Conservation (phyloP, 1,140 invertebrate species). For the Drosophila obscura region DNA sequence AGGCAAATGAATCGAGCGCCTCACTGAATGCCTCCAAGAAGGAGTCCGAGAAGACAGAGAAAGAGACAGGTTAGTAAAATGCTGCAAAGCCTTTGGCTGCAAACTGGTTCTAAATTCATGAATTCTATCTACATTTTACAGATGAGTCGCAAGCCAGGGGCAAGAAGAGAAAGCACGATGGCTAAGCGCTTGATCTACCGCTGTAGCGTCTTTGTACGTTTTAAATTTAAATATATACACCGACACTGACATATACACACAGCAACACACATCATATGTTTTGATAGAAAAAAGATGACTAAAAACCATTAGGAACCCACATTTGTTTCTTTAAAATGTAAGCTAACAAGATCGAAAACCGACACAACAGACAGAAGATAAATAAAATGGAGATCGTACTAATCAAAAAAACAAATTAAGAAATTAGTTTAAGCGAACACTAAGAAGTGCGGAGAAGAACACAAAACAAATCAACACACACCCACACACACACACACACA, state of each 20-base stretch:
- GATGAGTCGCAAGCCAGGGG: slow-evolving; percentile 86
- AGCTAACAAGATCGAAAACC: slow-evolving; percentile 41
- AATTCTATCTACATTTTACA: slow-evolving; percentile 21
- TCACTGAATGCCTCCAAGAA: slow-evolving; percentile 61
- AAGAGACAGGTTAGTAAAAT: slow-evolving; percentile 35
- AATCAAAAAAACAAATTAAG: slow-evolving; percentile 67
- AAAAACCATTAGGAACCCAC: slow-evolving; percentile 51
- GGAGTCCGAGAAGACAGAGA: slow-evolving; percentile 59
- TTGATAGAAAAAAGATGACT: slow-evolving; percentile 61
- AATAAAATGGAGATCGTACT: slow-evolving; percentile 59
- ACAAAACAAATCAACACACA: slow-evolving; percentile 27
- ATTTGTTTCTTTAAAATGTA: slow-evolving; percentile 75
- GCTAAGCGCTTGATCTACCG: slow-evolving; percentile 57
- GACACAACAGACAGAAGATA: slow-evolving; percentile 23
- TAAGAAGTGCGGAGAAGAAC: slow-evolving; percentile 22
- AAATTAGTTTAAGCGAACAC: slow-evolving; percentile 59
- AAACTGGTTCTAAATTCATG: neutral
- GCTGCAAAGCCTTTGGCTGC: neutral
- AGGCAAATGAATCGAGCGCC: slow-evolving; percentile 66
- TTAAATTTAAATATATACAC: slow-evolving; percentile 71
- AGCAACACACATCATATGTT: slow-evolving; percentile 76
- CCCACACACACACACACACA: slow-evolving; percentile 26
- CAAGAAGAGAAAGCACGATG: slow-evolving; percentile 90
- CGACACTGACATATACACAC: slow-evolving; percentile 47
- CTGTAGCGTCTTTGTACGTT: slow-evolving; percentile 74